Conservation (phyloP, 2,888 invertebrate species). For the Drosophila cognata region DNA sequence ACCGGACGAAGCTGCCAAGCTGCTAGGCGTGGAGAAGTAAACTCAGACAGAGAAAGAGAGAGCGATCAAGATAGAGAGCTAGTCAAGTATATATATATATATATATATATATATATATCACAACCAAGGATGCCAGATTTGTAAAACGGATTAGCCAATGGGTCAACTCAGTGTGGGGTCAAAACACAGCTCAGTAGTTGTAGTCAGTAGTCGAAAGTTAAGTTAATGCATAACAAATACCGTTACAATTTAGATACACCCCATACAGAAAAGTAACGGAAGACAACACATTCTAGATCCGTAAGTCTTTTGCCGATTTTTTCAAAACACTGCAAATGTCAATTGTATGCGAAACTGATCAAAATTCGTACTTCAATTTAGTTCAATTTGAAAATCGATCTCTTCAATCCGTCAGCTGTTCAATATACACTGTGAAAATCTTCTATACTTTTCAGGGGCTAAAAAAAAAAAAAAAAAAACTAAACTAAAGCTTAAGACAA, state of each 20-base stretch:
- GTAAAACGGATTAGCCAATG: constrained; percentile 14
- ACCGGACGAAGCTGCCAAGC: constrained; percentile 94
- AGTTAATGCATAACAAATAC: not conserved
- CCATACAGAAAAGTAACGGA: not conserved
- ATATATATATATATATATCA: constrained; percentile 2
- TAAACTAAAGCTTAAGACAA: not conserved
- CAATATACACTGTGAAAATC: not conserved
- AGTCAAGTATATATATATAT: constrained; percentile 5
- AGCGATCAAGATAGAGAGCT: constrained; percentile 4
- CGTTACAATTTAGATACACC: not conserved
- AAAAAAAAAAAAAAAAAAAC: not conserved
- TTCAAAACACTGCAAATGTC: not conserved
- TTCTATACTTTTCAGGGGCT: not conserved
- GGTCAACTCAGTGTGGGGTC: constrained; percentile 9
- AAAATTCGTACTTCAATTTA: not conserved
- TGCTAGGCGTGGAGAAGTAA: constrained; percentile 92
- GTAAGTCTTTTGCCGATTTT: not conserved
- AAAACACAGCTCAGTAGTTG: constrained; percentile 37
- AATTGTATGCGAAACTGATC: not conserved
- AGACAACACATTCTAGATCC: not conserved
- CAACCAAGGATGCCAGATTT: constrained; percentile 10
- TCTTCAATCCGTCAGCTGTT: not conserved
- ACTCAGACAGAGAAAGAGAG: not conserved
- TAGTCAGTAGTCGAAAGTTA: constrained; percentile 5
- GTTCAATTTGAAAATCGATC: not conserved